Percentiles rank a stretch among this genome's conserved stretches.
These are phyloP conservation scores for Callopanchax toddi DNA, from an alignment of 2,113 vertebrate genomes.

Conservation along the genomic window DNA sequence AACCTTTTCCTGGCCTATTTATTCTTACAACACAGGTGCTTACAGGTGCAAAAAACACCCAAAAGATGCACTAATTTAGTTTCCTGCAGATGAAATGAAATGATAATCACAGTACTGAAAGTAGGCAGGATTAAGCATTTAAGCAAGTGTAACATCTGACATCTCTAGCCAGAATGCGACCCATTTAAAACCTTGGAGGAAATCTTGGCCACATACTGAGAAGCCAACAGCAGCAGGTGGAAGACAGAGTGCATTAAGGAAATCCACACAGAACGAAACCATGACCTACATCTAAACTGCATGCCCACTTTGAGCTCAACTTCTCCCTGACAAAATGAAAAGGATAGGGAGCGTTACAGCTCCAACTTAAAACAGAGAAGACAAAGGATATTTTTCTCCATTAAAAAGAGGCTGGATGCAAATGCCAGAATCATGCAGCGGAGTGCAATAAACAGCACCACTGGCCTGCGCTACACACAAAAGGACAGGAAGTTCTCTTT, in stretches of 20 bases:
- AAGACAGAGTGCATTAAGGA: constrained; percentile 35
- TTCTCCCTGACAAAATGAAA: background rate
- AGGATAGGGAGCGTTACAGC: background rate
- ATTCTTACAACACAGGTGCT: too few relatives aligned
- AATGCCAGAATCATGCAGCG: constrained; percentile 42
- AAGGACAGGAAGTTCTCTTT: constrained; percentile 65
- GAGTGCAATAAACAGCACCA: constrained; percentile 67
- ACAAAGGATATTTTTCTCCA: background rate
- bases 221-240: constrained; percentile 65
- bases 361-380: background rate
- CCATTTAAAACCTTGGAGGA: constrained; percentile 59
- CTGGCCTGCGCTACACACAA: constrained; percentile 53
- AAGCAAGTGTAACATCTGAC: constrained; percentile 26
- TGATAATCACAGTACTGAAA: constrained; percentile 28
- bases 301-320: constrained; percentile 9
- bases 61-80: constrained; percentile 26
- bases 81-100: constrained; percentile 42
- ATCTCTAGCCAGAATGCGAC: constrained; percentile 53
- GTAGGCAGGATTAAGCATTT: constrained; percentile 30
- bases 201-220: constrained; percentile 53
- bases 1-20: too few relatives aligned
- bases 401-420: constrained; percentile 36
- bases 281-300: constrained; percentile 40
- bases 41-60: constrained; percentile 38
- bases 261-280: constrained; percentile 33